phyloP scores from a whole-genome alignment of 2,113 vertebrate species.

The Phoxinus phoxinus region DNA sequence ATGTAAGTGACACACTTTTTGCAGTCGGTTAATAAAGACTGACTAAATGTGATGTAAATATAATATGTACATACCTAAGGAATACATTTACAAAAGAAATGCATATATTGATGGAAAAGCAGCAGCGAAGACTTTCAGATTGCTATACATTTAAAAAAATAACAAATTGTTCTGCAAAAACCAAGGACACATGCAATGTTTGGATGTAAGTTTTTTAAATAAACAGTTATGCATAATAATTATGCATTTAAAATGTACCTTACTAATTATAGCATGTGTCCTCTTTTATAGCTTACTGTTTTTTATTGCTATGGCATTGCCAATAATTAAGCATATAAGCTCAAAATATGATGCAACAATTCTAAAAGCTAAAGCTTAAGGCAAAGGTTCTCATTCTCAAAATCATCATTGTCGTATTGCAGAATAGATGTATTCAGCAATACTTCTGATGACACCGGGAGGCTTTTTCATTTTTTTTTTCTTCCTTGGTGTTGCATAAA shows the following conservation, averaged over 20 bases:
- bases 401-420: slow-evolving; percentile 43
- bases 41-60: background rate
- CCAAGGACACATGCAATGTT: slow-evolving; percentile 47
- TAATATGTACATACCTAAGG: background rate
- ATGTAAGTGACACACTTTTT: background rate
- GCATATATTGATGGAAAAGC: slow-evolving; percentile 34
- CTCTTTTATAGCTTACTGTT: slow-evolving; percentile 46
- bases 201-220: slow-evolving; percentile 18
- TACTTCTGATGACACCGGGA: slow-evolving; percentile 28
- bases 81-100: background rate
- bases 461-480: slow-evolving; percentile 61
- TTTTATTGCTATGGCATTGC: slow-evolving; percentile 31
- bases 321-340: slow-evolving; percentile 16
- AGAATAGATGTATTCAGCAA: slow-evolving; percentile 39
- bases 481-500: slow-evolving; percentile 69
- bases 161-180: background rate
- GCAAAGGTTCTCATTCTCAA: slow-evolving; percentile 20
- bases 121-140: background rate
- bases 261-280: slow-evolving; percentile 29
- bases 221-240: background rate
- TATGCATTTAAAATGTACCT: background rate
- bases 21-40: slow-evolving; percentile 44
- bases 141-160: background rate
- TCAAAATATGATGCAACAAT: background rate
- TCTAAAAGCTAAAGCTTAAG: slow-evolving; percentile 21